These are phyloP conservation scores for Aphrophora alni DNA, from an alignment of 2,888 invertebrate genomes.

Conservation along the genomic window DNA sequence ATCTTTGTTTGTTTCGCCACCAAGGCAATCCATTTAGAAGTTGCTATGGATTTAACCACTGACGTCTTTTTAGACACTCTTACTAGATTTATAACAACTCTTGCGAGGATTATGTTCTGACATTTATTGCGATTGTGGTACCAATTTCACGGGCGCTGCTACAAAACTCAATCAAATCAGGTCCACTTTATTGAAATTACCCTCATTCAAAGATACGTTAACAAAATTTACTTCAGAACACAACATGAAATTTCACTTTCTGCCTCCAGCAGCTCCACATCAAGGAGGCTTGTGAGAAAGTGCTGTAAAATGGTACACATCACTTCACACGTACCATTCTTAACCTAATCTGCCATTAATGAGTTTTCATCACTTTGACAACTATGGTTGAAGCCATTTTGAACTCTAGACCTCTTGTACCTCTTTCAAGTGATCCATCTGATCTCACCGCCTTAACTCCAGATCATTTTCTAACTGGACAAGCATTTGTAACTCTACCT, in stretches of 20 bases:
- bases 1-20: slow-evolving; percentile 52
- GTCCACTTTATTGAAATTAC: too few species aligned
- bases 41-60: slow-evolving; percentile 51
- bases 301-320: slow-evolving; percentile 50
- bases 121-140: slow-evolving; percentile 53
- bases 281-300: slow-evolving; percentile 54
- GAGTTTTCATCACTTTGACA: slow-evolving; percentile 49
- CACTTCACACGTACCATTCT: slow-evolving; percentile 48
- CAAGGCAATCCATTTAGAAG: slow-evolving; percentile 53
- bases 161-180: slow-evolving; percentile 10
- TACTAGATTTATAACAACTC: slow-evolving; percentile 51
- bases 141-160: slow-evolving; percentile 53
- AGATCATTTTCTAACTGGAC: too few species aligned
- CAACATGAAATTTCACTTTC: too few species aligned
- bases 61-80: slow-evolving; percentile 53
- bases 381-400: slow-evolving; percentile 50
- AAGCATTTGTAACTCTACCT: too few species aligned
- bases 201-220: too few species aligned
- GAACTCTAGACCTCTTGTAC: slow-evolving; percentile 51
- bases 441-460: slow-evolving; percentile 51
- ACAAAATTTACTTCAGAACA: too few species aligned
- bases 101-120: slow-evolving; percentile 48
- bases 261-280: too few species aligned
- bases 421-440: too few species aligned
- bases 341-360: slow-evolving; percentile 47